Evolutionary conservation across 2,113 vertebrate species (phyloP), one percentile per base, ranked within the genome.

Genomic region (Alethe diademata): DNA sequence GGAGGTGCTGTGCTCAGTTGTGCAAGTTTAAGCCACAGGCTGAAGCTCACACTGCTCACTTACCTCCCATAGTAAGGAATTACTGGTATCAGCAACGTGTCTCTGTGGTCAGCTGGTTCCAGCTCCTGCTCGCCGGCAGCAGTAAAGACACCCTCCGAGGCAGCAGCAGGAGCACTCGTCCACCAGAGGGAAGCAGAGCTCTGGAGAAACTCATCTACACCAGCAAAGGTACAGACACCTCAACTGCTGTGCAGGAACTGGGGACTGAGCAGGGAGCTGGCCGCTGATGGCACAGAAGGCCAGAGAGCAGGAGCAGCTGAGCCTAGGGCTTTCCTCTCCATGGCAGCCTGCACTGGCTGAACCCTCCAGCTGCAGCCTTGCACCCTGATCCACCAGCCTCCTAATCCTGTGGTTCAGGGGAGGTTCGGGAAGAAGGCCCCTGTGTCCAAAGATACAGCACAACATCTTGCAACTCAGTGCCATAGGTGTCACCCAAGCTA

Each of bases 161-260:
- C 26, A 1, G 35, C 66, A 74, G 48, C 31, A 36, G 57, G 25
- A 76, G 7, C 0, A 0, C 50, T 58, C 12, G 4, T 54, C 92
- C 92, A 67, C 35, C 75, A 92, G 95, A 93, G 91, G 92, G 95
- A 66, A 93, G 92, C 88, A 93, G 64, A 93, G 47, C 43, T 73
- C 3, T 0, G 20, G 24, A 82, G 47, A 66, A 84, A 58, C 36
- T 33, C 36, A 3, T 25, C 51, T 8, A 14, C 8, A 3, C 8
- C 35, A 23, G 64, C 33, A 29, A 29, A 38, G 22, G 56, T 35
- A 67, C 1, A 1, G 10, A 47, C 33, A 47, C 40, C 62, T 26
- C 14, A 4, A 4, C 0, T 18, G 29, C 51, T 35, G n/a, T 1
- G 50, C 45, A 42, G 40, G 29, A 76, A 56, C n/a, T 4, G 35